Evolutionary conservation across 2,888 invertebrate species (phyloP).

Genomic region (Nomada ruficornis): DNA sequence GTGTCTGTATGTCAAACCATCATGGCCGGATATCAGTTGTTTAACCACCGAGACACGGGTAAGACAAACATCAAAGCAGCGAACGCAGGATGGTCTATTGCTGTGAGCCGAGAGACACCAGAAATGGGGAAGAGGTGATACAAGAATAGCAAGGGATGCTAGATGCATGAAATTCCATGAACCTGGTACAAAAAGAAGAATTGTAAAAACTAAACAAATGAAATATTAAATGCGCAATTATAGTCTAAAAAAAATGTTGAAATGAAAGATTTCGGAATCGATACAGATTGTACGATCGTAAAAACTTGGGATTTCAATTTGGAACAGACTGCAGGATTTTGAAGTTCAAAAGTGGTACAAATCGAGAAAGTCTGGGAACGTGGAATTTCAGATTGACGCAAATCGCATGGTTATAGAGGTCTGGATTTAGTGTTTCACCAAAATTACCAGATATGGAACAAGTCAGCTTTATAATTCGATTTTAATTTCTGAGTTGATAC

Average conservation of each 20-base stretch:
- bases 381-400: too few relatives aligned
- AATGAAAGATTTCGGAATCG: not conserved
- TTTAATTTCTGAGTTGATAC: not conserved
- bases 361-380: not conserved
- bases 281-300: not conserved
- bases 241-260: not conserved
- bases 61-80: constrained; percentile 40
- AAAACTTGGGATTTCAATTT: not conserved
- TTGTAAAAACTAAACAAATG: not conserved
- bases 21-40: constrained; percentile 22
- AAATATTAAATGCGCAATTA: too few relatives aligned
- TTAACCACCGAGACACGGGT: constrained; percentile 18
- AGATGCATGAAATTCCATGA: too few relatives aligned
- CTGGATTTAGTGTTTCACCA: not conserved
- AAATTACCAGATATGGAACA: not conserved
- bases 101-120: not conserved
- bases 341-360: not conserved
- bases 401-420: not conserved
- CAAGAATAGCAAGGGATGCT: too few relatives aligned
- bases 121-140: not conserved
- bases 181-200: not conserved
- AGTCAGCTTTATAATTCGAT: not conserved
- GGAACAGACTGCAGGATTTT: not conserved
- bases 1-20: constrained; percentile 29
- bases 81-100: not conserved